Percentiles rank a stretch among this genome's conserved stretches.
Evolutionary conservation across 2,797 vertebrate genomes (phyloP).

Genomic region (Ceyx erithaca): DNA sequence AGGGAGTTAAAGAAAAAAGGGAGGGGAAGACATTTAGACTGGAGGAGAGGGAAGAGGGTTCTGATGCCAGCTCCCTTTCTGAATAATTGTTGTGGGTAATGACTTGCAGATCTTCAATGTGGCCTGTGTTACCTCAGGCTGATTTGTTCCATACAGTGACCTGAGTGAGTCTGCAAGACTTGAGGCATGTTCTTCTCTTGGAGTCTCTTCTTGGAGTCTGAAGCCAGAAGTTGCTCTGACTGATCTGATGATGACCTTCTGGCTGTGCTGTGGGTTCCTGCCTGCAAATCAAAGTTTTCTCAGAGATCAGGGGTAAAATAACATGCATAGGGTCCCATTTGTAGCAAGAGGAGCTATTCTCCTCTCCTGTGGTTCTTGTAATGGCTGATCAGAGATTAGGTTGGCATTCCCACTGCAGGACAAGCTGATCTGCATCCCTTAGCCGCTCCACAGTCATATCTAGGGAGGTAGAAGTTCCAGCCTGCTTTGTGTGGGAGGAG

Average conservation of each 20-base stretch:
- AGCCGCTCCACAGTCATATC: background rate
- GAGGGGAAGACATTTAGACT: background rate
- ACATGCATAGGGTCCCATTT: background rate
- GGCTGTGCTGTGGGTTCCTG: background rate
- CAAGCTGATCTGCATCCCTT: background rate
- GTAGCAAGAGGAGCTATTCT: background rate
- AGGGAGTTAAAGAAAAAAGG: background rate
- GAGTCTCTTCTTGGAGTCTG: background rate
- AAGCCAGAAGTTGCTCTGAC: background rate
- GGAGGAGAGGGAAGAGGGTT: background rate
- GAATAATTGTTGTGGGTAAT: conserved; percentile 52
- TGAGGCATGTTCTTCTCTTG: background rate
- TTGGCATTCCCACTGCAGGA: background rate
- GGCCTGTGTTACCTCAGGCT: conserved; percentile 45
- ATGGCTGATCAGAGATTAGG: background rate
- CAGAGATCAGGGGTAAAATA: background rate
- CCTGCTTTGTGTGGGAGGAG: background rate
- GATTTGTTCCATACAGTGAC: conserved; percentile 54
- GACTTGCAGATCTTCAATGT: conserved; percentile 52
- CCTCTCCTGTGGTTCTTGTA: background rate
- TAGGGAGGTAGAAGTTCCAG: background rate
- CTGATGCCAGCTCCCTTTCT: conserved; percentile 44
- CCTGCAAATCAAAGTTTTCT: background rate
- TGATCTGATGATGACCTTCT: background rate
- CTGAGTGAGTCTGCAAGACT: background rate